Percentiles rank a stretch among this genome's conserved stretches.
Evolutionary conservation across 1,140 invertebrate genomes (phyloP).

Genomic region (Condylostylus longicornis): DNA sequence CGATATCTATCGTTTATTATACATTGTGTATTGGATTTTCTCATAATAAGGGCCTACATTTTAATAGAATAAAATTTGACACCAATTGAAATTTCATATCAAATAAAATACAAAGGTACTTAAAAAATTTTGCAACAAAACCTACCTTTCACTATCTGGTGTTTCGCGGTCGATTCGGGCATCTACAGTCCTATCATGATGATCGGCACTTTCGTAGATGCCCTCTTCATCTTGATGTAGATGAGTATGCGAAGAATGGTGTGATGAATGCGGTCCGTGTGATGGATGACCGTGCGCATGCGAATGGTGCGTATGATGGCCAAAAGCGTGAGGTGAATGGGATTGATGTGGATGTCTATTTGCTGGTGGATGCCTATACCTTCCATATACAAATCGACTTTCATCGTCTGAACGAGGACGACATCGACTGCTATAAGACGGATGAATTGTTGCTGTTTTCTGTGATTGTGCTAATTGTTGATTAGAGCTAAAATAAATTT

Average conservation of each 20-base stretch:
- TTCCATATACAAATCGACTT: conserved; percentile 58
- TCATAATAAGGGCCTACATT: too few species aligned
- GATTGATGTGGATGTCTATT: conserved; percentile 37
- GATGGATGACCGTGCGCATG: conserved; percentile 31
- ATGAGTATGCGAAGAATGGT: conserved; percentile 35
- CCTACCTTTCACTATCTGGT: conserved; percentile 73
- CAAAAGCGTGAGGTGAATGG: conserved; percentile 31
- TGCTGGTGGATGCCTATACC: conserved; percentile 58
- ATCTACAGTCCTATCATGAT: conserved; percentile 42
- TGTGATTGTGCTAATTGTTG: conserved; percentile 33
- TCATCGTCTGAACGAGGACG: conserved; percentile 41
- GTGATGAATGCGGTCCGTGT: conserved; percentile 33
- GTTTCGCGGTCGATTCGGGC: conserved; percentile 48
- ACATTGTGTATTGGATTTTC: too few species aligned
- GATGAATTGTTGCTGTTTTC: conserved; percentile 33
- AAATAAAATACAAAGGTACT: too few species aligned
- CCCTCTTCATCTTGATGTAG: conserved; percentile 62
- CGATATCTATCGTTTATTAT: too few species aligned
- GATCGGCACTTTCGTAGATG: conserved; percentile 69
- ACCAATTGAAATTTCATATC: too few species aligned
- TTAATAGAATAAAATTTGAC: too few species aligned
- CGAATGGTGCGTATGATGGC: conserved; percentile 31
- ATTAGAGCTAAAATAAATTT: conserved; percentile 23
- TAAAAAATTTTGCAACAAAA: too few species aligned
- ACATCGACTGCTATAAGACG: conserved; percentile 34